Base-by-base conservation (phyloP, 2,113 vertebrate genomes). In the Lathamus discolor region DNA sequence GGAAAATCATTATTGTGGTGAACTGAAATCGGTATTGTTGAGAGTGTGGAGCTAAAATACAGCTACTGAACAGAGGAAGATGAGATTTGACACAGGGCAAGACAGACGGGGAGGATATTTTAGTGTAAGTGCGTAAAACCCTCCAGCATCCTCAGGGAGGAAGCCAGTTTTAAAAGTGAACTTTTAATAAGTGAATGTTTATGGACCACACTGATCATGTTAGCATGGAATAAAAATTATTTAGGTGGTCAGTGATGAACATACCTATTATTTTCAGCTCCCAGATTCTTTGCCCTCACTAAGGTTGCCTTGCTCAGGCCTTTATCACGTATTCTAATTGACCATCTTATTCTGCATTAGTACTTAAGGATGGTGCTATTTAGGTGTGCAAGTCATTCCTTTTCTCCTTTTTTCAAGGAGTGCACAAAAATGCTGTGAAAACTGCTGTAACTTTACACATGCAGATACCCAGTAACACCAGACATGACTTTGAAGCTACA, bases 151-250 rank as follows among this genome's bases (percentile, higher is more conserved):
- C 66, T 23, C 8, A 8, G 63, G 72, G 31, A 27, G 23, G 63
- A 46, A 1, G 0, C 2, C 62, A 11, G 14, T 39, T 73, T 43
- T 39, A 5, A 15, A 59, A 78, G n/a, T 6, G 15, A 35, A 29
- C 15, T 2, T 57, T 70, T 72, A 1, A 9, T 27, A 84, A 61
- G 7, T 13, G 39, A 63, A 13, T 4, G 0, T 73, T 75, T 82
- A 3, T 11, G 18, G 20, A 35, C 27, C 43, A 31, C n/a, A 10
- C 7, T 6, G 11, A 39, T 27, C 0, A 29, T 0, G 0, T 3
- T 16, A 11, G 2, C 31, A 17, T 11, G 10, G n/a, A 67, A 39
- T 27, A 64, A 18, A 76, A 54, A 35, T 12, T 1, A 13, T 12
- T 20, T 24, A 39, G 11, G 33, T 6, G 16, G 4, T 48, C n/a